A percentile compares a stretch with the other conserved stretches of the same genome.
These are phyloP conservation scores for Margaritifera margaritifera DNA, from an alignment of 2,888 invertebrate genomes.

Conservation along the genomic window DNA sequence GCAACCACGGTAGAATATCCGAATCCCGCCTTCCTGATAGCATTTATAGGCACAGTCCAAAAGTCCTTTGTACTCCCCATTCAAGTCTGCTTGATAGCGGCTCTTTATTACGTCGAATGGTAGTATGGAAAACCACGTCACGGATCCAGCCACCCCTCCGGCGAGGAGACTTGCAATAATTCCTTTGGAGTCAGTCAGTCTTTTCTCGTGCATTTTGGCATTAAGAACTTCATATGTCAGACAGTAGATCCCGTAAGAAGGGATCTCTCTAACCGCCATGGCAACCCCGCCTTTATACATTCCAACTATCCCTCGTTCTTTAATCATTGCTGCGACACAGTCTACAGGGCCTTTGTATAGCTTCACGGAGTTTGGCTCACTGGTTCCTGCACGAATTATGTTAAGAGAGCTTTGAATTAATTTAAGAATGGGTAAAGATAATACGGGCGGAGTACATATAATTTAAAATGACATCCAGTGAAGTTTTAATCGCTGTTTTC, in stretches of 20 bases:
- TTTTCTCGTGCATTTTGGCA: conserved; percentile 36
- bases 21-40: conserved; percentile 76
- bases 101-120: conserved; percentile 86
- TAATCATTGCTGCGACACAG: conserved; percentile 75
- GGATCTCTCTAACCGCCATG: conserved; percentile 75
- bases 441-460: too few species aligned
- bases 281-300: conserved; percentile 68
- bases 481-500: not conserved
- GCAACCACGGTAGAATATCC: conserved; percentile 80
- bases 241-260: conserved; percentile 80
- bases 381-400: too few species aligned
- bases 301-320: conserved; percentile 69
- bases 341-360: conserved; percentile 74
- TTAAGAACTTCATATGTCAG: conserved; percentile 76
- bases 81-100: conserved; percentile 80
- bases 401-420: not conserved
- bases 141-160: conserved; percentile 75
- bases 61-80: conserved; percentile 76
- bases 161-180: conserved; percentile 61
- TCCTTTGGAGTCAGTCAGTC: conserved; percentile 46
- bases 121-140: conserved; percentile 81
- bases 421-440: not conserved
- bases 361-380: not conserved
- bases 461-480: not conserved
- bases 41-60: conserved; percentile 78